These are phyloP conservation scores for Frankliniella fusca DNA, from an alignment of 2,888 invertebrate genomes.

Conservation along the genomic window DNA sequence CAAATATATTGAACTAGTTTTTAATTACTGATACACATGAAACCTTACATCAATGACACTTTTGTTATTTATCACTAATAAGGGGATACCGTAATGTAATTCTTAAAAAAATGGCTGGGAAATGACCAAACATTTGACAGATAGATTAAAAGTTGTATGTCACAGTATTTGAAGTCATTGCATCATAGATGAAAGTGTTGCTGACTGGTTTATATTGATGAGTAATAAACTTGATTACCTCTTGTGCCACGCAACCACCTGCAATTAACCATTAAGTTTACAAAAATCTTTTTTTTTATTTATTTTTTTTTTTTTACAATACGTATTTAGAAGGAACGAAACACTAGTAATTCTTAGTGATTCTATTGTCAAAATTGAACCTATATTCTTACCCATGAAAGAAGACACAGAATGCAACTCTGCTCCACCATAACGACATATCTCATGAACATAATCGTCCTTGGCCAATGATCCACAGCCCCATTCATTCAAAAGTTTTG, in stretches of 20 bases:
- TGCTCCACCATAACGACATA: constrained; percentile 90
- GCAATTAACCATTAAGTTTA: constrained; percentile 32
- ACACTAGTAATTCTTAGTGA: not conserved
- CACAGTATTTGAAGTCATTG: constrained; percentile 78
- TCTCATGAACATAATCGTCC: constrained; percentile 92
- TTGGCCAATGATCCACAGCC: constrained; percentile 72
- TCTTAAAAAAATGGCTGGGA: no score
- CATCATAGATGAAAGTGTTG: constrained; percentile 94
- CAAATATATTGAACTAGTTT: no score
- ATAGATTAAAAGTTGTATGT: constrained; percentile 67
- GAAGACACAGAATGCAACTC: constrained; percentile 94
- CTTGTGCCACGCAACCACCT: constrained; percentile 92
- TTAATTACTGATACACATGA: no score
- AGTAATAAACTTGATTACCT: constrained; percentile 91
- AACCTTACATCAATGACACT: no score
- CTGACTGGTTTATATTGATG: constrained; percentile 94
- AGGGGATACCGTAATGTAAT: no score
- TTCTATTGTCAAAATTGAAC: no score
- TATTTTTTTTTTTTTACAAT: not conserved
- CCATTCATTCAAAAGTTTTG: constrained; percentile 79
- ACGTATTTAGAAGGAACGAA: not conserved
- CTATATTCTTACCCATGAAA: constrained; percentile 59
- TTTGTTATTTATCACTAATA: no score
- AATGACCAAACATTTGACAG: no score
- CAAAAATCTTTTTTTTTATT: not conserved